Evolutionary conservation across 2,888 invertebrate species (phyloP).

Genomic region (Drosophila prostipennis): DNA sequence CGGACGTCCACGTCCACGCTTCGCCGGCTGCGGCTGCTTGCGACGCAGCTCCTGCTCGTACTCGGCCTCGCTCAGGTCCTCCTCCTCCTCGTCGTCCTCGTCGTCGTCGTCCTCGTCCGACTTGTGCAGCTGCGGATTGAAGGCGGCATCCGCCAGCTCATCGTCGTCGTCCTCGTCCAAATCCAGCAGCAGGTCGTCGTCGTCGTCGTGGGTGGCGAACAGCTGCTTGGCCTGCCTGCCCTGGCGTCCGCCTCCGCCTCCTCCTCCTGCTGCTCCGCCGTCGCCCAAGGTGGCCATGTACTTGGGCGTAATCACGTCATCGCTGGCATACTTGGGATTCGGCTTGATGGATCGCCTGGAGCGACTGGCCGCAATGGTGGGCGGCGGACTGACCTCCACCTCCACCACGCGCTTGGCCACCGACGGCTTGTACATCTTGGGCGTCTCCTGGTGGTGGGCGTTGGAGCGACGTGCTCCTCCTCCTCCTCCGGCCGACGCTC

Average conservation of each 20-base stretch:
- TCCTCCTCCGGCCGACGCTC: no score
- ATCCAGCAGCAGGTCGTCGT: conserved; percentile 57
- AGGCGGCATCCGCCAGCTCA: conserved; percentile 63
- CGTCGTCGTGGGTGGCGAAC: conserved; percentile 42
- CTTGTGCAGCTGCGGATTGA: conserved; percentile 67
- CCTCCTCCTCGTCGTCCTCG: conserved; percentile 58
- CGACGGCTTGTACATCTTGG: conserved; percentile 62
- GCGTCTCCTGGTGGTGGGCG: conserved; percentile 10
- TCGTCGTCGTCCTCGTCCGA: conserved; percentile 65
- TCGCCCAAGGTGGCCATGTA: conserved; percentile 58
- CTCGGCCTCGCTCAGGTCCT: conserved; percentile 66
- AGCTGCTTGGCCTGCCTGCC: conserved; percentile 52
- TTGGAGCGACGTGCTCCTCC: neutral
- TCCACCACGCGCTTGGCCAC: conserved; percentile 10
- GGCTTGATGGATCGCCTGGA: conserved; percentile 84
- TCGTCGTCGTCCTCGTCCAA: conserved; percentile 58
- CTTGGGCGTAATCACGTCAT: conserved; percentile 82
- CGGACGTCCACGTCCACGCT: conserved; percentile 73
- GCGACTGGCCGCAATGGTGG: conserved; percentile 82
- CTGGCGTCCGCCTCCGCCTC: neutral
- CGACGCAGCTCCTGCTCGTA: conserved; percentile 54
- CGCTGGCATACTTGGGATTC: conserved; percentile 83
- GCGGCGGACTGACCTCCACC: conserved; percentile 53
- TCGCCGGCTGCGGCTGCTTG: conserved; percentile 50
- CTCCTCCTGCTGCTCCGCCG: neutral